Evolutionary conservation across 2,797 vertebrate species (phyloP).

Genomic region (Alcedo atthis): DNA sequence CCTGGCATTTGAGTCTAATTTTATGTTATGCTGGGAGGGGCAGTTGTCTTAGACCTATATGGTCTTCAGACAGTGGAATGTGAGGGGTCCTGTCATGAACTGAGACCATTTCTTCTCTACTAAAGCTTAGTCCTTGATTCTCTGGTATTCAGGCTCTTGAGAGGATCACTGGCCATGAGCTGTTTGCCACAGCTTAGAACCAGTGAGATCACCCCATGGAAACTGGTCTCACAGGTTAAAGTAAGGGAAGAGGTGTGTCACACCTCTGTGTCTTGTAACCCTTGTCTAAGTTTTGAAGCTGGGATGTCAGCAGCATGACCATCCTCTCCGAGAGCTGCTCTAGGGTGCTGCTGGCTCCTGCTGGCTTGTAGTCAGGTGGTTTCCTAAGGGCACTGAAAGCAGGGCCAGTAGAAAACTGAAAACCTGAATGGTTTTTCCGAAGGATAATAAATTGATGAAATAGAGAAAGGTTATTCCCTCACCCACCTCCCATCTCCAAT

Average conservation of each 20-base stretch:
- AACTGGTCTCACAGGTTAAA: neutral
- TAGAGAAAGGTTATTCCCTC: neutral
- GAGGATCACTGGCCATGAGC: neutral
- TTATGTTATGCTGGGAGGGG: neutral
- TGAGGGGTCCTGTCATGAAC: neutral
- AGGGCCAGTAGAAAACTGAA: neutral
- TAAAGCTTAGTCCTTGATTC: neutral
- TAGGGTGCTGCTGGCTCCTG: neutral
- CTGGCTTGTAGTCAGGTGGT: neutral
- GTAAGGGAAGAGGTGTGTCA: neutral
- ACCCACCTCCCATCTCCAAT: neutral
- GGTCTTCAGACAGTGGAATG: neutral
- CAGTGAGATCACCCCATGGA: neutral
- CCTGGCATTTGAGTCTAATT: neutral
- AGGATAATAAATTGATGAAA: neutral
- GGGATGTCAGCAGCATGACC: neutral
- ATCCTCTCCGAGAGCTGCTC: neutral
- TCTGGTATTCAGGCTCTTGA: neutral
- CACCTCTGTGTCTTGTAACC: neutral
- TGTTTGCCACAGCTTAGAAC: neutral
- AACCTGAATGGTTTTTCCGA: neutral
- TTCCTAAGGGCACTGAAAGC: neutral
- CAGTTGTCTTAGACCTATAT: rapidly evolving
- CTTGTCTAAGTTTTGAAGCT: neutral
- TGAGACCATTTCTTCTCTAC: neutral